Percentiles rank a stretch among this genome's conserved stretches.
Conservation (phyloP, 2,113 vertebrate genomes). For the Pomatostomus ruficeps region DNA sequence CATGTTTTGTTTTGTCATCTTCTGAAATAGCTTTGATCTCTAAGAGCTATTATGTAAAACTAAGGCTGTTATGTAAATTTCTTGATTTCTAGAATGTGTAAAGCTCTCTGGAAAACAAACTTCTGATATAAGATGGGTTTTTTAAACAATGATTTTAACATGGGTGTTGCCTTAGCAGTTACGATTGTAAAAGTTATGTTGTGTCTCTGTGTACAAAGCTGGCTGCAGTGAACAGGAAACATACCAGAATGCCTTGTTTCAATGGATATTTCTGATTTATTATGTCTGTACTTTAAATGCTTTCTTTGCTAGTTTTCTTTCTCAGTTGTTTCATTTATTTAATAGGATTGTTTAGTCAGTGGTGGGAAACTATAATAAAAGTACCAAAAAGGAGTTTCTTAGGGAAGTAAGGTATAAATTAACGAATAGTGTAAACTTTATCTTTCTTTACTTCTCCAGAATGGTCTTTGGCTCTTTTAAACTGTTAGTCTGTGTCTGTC, state of each 20-base stretch:
- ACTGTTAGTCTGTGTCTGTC: not conserved
- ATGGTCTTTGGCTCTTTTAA: not conserved
- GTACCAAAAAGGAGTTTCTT: not conserved
- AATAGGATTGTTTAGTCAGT: not conserved
- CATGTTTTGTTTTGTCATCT: rapidly evolving
- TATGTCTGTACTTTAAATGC: not conserved
- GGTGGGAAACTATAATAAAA: not conserved
- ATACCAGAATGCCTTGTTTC: not conserved
- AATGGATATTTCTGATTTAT: not conserved
- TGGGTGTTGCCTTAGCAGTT: not conserved
- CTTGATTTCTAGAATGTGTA: not conserved
- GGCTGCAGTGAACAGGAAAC: not conserved
- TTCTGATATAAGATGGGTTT: not conserved
- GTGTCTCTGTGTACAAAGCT: not conserved
- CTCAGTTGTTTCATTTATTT: not conserved
- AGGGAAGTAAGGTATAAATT: not conserved
- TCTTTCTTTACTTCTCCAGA: not conserved
- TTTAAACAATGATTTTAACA: not conserved
- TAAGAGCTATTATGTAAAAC: not conserved
- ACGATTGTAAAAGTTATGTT: not conserved
- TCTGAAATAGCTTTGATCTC: not conserved
- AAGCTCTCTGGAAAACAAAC: not conserved
- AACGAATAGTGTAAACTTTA: not conserved
- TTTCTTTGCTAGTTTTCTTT: not conserved
- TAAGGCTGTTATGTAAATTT: rapidly evolving